Base-by-base conservation (phyloP, 1,140 invertebrate genomes). In the Drosophila kohkoa region DNA sequence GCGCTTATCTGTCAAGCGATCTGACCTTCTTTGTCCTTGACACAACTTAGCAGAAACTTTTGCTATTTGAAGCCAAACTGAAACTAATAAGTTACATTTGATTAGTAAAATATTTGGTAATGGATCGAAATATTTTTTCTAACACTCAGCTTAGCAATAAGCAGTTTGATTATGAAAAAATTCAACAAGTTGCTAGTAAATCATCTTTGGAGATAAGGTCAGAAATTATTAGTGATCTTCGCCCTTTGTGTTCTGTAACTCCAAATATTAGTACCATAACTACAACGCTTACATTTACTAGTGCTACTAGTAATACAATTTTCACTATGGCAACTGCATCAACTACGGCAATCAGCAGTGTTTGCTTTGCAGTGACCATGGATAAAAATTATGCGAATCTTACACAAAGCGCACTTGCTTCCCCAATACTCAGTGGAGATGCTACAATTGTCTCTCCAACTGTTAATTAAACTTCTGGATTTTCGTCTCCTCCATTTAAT, bases 121-220 rank as follows among this genome's bases (percentile, higher is more conserved):
- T 46, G 57, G 43, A 58, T 28, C 25, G 10, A 38, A 43, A 58
- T 7, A 20, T 5, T 15, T 16, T 10, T 43, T 58, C 55, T 58
- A 58, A 58, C 55, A 13, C 54, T 57, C 55, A 25, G 55, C 38
- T 43, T 64, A 64, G 60, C n/a, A 64, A 35, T 38, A 64, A 64
- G 46, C 46, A 5, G 49, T 20, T 25, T 64, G 46, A 64, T 38
- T 51, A 64, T 43, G 46, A 51, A 20, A 25, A 38, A 64, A 64
- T 64, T 46, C 46, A 1, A 0, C 8, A 16, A 49, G 60, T 38
- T 38, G 60, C 28, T 51, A 46, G 46, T 2, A 64, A 64, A 64
- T 64, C 30, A 1, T 30, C 60, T 6, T 7, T 38, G 11, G 46
- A 64, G 13, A 51, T 45, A 28, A 64, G 30, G 55, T n/a, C 5